Percentiles rank a stretch among this genome's conserved stretches.
Conservation (phyloP, 2,113 vertebrate genomes). For the Isurus oxyrinchus region DNA sequence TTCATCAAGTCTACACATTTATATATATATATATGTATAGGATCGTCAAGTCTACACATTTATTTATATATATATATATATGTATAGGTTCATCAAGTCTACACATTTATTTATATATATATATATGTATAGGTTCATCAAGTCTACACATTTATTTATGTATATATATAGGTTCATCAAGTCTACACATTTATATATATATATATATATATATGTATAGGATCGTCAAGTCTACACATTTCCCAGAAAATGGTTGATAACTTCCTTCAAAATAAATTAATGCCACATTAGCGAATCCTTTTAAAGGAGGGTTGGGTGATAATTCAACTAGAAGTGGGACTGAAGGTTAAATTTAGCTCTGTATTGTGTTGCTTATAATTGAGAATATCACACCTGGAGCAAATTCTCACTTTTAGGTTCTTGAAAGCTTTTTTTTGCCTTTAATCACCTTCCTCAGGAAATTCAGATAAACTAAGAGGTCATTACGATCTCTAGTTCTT, state of each 20-base stretch:
- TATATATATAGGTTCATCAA: too few species aligned
- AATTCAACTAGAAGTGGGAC: neutral
- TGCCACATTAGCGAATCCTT: neutral
- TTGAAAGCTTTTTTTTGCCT: neutral
- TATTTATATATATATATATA: too few species aligned
- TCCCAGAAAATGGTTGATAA: neutral
- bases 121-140: too few species aligned
- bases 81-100: too few species aligned
- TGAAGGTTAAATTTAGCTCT: neutral
- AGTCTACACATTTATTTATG: too few species aligned
- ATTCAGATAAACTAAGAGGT: too few species aligned
- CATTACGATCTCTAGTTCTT: neutral
- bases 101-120: too few species aligned
- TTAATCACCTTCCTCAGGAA: constrained; percentile 17
- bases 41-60: neutral
- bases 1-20: neutral
- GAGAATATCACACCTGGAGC: neutral
- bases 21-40: too few species aligned
- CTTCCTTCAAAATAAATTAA: neutral
- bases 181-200: neutral
- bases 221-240: neutral
- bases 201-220: too few species aligned
- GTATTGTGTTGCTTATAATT: neutral
- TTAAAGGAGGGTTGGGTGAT: neutral
- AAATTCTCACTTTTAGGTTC: neutral